Conservation (phyloP, 2,113 vertebrate species). For the Panurus biarmicus region DNA sequence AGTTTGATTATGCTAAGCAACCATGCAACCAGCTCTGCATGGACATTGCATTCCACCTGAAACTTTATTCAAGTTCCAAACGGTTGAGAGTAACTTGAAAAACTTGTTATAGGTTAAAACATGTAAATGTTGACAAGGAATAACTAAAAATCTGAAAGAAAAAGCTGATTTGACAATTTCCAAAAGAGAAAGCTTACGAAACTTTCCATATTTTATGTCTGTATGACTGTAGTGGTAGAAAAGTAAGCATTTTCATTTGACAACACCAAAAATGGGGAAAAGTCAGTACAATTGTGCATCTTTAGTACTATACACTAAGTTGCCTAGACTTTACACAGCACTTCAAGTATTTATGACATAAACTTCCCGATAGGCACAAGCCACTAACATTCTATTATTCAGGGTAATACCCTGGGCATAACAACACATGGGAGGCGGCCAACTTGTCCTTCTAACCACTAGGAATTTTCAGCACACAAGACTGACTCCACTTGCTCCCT, state of each 20-base stretch:
- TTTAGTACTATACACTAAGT: not conserved
- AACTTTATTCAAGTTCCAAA: not conserved
- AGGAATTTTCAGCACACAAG: not conserved
- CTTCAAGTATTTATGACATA: not conserved
- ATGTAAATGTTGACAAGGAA: not conserved
- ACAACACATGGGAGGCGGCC: not conserved
- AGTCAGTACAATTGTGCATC: not conserved
- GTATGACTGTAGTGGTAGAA: not conserved
- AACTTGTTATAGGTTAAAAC: not conserved
- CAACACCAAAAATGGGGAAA: rapidly evolving
- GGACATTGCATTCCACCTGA: not conserved
- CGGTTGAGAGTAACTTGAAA: not conserved
- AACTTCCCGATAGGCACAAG: not conserved
- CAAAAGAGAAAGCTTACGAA: not conserved
- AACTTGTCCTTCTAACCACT: not conserved
- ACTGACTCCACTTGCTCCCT: not conserved
- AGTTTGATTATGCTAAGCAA: not conserved
- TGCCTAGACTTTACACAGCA: not conserved
- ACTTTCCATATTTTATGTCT: not conserved
- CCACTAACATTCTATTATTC: not conserved
- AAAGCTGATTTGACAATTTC: not conserved
- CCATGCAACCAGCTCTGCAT: not conserved
- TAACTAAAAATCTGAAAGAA: not conserved
- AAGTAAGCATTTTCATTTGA: not conserved
- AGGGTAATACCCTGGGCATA: not conserved